phyloP scores from a whole-genome alignment of 2,797 vertebrate species.

The Zonotrichia albicollis region DNA sequence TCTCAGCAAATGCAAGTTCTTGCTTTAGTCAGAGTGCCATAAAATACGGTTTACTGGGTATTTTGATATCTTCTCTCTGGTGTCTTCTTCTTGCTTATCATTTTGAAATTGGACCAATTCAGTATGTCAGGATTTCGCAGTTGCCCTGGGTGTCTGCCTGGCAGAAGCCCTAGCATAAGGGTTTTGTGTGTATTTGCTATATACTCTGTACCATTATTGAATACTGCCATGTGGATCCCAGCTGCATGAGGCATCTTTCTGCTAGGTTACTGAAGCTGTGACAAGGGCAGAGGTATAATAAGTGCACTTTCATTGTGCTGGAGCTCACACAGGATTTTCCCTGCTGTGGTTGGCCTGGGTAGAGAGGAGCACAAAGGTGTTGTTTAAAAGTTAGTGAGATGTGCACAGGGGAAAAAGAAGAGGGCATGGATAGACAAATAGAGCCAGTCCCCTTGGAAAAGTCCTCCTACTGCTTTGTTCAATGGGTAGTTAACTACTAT shows the following conservation, averaged over 20 bases:
- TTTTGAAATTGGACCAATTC: neutral
- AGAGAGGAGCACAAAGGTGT: neutral
- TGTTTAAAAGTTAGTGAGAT: neutral
- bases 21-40: neutral
- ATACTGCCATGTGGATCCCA: neutral
- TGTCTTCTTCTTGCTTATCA: neutral
- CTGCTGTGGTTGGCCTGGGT: neutral
- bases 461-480: neutral
- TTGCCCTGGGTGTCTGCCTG: neutral
- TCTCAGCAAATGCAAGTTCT: neutral
- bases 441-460: neutral
- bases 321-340: neutral
- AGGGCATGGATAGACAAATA: neutral
- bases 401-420: neutral
- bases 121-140: neutral
- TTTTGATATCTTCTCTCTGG: neutral
- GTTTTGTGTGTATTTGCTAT: neutral
- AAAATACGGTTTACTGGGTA: accelerated
- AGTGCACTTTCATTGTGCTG: neutral
- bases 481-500: neutral
- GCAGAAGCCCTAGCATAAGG: neutral
- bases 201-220: neutral
- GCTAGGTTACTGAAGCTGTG: neutral
- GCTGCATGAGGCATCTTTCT: neutral
- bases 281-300: neutral